Conservation (phyloP, 2,888 invertebrate species). For the Deilephila elpenor region DNA sequence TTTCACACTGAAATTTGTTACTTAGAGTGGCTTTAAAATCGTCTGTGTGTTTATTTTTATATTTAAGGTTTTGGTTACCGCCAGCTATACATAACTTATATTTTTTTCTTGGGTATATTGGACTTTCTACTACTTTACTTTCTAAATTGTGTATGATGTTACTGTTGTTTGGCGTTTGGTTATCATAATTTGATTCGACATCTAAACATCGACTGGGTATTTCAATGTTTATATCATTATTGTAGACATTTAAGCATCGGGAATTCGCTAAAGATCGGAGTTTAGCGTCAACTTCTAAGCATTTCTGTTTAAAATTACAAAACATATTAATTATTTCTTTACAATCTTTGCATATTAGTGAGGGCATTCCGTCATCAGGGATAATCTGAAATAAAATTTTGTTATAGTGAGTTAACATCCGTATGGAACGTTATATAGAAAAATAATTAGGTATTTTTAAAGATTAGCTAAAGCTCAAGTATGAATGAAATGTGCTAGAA, state of each 20-base stretch:
- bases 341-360: constrained; percentile 48
- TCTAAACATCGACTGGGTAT: neutral
- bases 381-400: constrained; percentile 14
- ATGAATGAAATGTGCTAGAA: too few relatives aligned
- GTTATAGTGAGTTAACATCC: too few relatives aligned
- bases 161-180: neutral
- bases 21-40: constrained; percentile 28
- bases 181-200: neutral
- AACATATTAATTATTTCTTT: constrained; percentile 48
- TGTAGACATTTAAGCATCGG: neutral
- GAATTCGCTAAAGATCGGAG: neutral
- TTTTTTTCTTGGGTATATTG: neutral
- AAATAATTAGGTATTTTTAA: too few relatives aligned
- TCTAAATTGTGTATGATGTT: neutral
- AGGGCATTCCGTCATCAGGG: constrained; percentile 46
- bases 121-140: neutral
- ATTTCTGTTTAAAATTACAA: constrained; percentile 53
- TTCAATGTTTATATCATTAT: neutral
- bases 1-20: constrained; percentile 45
- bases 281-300: constrained; percentile 41
- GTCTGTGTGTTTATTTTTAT: neutral
- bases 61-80: neutral
- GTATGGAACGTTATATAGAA: too few relatives aligned
- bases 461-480: too few relatives aligned
- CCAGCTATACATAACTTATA: neutral